Conservation (phyloP, 2,797 vertebrate species). For the Gymnoscopelus braueri region DNA sequence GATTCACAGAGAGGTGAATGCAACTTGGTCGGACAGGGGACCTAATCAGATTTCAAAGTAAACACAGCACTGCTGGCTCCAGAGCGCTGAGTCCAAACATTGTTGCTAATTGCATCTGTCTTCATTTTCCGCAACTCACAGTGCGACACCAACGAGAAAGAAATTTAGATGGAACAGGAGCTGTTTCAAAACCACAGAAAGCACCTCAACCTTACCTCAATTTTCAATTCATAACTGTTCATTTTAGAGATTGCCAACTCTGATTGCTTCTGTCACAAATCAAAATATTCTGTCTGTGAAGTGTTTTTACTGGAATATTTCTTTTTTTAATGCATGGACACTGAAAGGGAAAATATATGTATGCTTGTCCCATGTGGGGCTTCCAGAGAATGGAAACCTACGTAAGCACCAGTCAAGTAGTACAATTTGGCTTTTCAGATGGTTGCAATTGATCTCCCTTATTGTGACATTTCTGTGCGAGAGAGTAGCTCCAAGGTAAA, state of each 20-base stretch:
- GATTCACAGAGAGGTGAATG: conserved; percentile 71
- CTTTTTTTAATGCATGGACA: conserved; percentile 58
- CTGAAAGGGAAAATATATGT: conserved; percentile 71
- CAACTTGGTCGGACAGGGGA: conserved; percentile 71
- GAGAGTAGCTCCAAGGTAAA: conserved; percentile 71
- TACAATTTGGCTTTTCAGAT: conserved; percentile 75
- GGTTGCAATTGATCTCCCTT: conserved; percentile 70
- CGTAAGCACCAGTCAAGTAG: conserved; percentile 71
- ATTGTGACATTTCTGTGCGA: conserved; percentile 71
- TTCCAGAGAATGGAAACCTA: conserved; percentile 73
- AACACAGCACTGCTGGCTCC: conserved; percentile 70
- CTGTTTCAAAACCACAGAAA: conserved; percentile 73
- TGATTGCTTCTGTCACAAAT: conserved; percentile 79
- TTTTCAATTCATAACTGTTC: conserved; percentile 66
- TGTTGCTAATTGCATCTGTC: conserved; percentile 77
- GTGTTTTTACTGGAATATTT: conserved; percentile 72
- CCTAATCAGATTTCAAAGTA: conserved; percentile 81
- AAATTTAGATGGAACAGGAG: conserved; percentile 71
- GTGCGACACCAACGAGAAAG: conserved; percentile 66
- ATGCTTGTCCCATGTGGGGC: conserved; percentile 58
- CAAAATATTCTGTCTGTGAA: conserved; percentile 75
- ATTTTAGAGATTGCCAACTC: conserved; percentile 74
- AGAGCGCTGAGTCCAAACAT: conserved; percentile 69
- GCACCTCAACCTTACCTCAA: conserved; percentile 72
- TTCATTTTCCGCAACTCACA: conserved; percentile 78